Conservation (phyloP, 1,140 invertebrate species). For the Drosophila orosa region DNA sequence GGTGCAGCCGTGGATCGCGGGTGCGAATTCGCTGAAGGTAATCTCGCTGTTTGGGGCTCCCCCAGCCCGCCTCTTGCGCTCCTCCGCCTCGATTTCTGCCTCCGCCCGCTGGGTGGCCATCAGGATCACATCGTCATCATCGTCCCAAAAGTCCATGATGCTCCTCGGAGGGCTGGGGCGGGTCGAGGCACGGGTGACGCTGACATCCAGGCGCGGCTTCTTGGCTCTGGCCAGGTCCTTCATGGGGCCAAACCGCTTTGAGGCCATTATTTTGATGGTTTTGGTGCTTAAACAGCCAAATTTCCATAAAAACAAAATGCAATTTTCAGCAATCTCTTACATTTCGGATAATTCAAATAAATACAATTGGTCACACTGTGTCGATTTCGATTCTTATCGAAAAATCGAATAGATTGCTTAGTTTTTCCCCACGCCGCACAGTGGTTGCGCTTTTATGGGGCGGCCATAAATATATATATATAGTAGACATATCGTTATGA, state of each 20-base stretch:
- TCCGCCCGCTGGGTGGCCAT: slow-evolving; percentile 74
- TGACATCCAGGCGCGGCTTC: slow-evolving; percentile 72
- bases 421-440: too few relatives aligned
- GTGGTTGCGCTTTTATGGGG: too few relatives aligned
- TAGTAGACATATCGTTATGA: too few relatives aligned
- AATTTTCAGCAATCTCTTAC: neutral
- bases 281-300: neutral
- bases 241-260: slow-evolving; percentile 64
- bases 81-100: slow-evolving; percentile 43
- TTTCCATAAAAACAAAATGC: neutral
- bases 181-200: slow-evolving; percentile 34
- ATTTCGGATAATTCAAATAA: neutral
- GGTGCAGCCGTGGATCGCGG: slow-evolving; percentile 46
- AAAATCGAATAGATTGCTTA: too few relatives aligned
- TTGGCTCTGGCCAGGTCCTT: slow-evolving; percentile 62
- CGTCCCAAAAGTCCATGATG: slow-evolving; percentile 70
- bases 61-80: slow-evolving; percentile 14
- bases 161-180: slow-evolving; percentile 20
- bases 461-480: too few relatives aligned
- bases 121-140: slow-evolving; percentile 76
- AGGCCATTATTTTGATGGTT: slow-evolving; percentile 17
- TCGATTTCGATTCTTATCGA: too few relatives aligned
- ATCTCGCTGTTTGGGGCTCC: slow-evolving; percentile 28
- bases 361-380: neutral
- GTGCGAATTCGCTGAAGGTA: slow-evolving; percentile 65